phyloP scores from a whole-genome alignment of 2,113 vertebrate species.

The Rynchops niger region DNA sequence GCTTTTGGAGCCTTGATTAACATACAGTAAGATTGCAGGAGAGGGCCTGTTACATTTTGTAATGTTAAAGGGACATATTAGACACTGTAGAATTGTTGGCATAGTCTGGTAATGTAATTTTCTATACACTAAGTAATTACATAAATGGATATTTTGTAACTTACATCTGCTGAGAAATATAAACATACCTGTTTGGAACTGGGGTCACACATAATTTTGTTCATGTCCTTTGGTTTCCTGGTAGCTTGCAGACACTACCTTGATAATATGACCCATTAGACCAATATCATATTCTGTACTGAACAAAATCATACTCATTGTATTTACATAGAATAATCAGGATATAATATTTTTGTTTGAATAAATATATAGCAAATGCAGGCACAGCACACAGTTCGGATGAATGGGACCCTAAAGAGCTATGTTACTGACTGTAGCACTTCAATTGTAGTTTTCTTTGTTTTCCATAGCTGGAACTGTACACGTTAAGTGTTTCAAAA shows the following conservation, averaged over 20 bases:
- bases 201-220: not conserved
- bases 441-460: conserved; percentile 1
- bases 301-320: conserved; percentile 5
- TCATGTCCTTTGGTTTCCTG: not conserved
- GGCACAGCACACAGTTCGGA: not conserved
- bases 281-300: not conserved
- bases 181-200: not conserved
- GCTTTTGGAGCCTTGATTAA: not conserved
- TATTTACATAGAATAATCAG: conserved; percentile 23
- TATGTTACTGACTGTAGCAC: not conserved
- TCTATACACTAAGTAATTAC: not conserved
- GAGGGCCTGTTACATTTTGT: not conserved
- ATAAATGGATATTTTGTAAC: not conserved
- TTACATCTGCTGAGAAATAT: not conserved
- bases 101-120: not conserved
- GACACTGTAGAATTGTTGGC: not conserved
- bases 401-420: not conserved
- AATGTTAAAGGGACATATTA: not conserved
- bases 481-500: not conserved
- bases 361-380: conserved; percentile 3
- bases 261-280: not conserved
- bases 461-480: conserved; percentile 13
- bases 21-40: not conserved
- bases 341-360: not conserved
- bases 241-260: not conserved